phyloP scores from a whole-genome alignment of 2,888 invertebrate species.

The Sclerodermus sp. region DNA sequence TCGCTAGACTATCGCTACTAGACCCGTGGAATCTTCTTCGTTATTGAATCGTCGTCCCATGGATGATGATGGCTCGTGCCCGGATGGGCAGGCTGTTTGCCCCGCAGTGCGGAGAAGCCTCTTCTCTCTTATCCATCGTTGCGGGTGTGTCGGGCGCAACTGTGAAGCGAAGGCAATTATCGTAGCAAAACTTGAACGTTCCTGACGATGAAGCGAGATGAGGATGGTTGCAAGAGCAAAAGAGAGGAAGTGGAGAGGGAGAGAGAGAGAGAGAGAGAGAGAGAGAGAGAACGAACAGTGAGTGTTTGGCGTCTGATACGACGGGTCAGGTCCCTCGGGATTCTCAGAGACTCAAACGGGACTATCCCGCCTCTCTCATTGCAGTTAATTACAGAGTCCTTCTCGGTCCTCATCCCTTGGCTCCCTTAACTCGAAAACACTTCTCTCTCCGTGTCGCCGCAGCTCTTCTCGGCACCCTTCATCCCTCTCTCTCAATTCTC shows the following conservation, averaged over 20 bases:
- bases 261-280: constrained; percentile 30
- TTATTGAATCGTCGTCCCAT: too few species aligned
- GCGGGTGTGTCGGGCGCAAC: constrained; percentile 46
- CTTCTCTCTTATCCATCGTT: constrained; percentile 37
- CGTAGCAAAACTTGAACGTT: constrained; percentile 54
- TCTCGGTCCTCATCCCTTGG: constrained; percentile 11
- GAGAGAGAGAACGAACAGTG: constrained; percentile 33
- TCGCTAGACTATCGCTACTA: too few species aligned
- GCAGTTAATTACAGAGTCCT: constrained; percentile 53
- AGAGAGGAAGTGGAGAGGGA: constrained; percentile 24
- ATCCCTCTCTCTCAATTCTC: too few species aligned
- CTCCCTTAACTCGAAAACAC: constrained; percentile 3
- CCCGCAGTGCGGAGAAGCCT: constrained; percentile 4
- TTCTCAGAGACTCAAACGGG: constrained; percentile 51
- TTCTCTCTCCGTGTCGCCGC: too few species aligned
- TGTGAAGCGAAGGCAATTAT: constrained; percentile 56
- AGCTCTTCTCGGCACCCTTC: too few species aligned
- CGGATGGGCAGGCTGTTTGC: too few species aligned
- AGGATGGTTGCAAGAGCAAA: too few species aligned
- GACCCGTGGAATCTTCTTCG: too few species aligned
- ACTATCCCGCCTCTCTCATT: constrained; percentile 45
- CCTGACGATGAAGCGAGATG: constrained; percentile 7
- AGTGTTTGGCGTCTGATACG: constrained; percentile 56
- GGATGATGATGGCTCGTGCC: too few species aligned
- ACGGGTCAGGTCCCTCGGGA: constrained; percentile 53